Evolutionary conservation across 2,888 invertebrate species (phyloP), one percentile per base, ranked within the genome.

Genomic region (Nemotelus nigrinus): DNA sequence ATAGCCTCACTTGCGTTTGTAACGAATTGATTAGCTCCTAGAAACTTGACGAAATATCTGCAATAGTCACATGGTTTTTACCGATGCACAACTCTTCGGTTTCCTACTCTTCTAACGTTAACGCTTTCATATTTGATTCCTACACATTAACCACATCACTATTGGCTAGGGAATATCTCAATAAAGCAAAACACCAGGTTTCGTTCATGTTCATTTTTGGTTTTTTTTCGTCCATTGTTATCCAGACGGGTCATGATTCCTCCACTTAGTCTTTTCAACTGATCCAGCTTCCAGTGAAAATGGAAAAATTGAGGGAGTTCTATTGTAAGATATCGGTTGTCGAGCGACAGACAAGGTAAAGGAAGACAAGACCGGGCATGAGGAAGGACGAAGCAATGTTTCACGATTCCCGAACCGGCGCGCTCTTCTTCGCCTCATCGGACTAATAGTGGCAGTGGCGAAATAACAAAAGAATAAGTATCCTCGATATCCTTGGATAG

Each of bases 381-480:
- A 25, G 25, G 25, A 25, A 25, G 25, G 25, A 1, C 25, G 25
- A 25, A 0, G 25, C 25, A 25, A 25, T 25, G 25, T 25, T 25
- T 25, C 25, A 25, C 25, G 25, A 25, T 25, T 25, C 25, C 25
- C 25, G 25, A 25, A 25, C 25, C 25, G 25, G 25, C 25, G 25
- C 25, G 25, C 25, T 25, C 25, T n/a, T 47, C 10, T 48, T 8
- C 25, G 50, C 63, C 48, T 48, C 74, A 53, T 74, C 48, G 63
- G 50, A 60, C 41, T 39, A 74, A 47, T 47, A 63, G 60, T 53
- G 55, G 47, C 43, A 55, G 47, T 44, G 55, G 67, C 47, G 47
- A 6, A 60, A 63, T 50, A 48, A 48, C 60, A 74, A 74, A 74
- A 63, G 74, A 74, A 60, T 74, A 60, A 60, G 63, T 60, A 74